Evolutionary conservation across 2,797 vertebrate genomes (phyloP), one percentile per base, ranked within the genome.

Genomic region (Lagodon rhomboides): DNA sequence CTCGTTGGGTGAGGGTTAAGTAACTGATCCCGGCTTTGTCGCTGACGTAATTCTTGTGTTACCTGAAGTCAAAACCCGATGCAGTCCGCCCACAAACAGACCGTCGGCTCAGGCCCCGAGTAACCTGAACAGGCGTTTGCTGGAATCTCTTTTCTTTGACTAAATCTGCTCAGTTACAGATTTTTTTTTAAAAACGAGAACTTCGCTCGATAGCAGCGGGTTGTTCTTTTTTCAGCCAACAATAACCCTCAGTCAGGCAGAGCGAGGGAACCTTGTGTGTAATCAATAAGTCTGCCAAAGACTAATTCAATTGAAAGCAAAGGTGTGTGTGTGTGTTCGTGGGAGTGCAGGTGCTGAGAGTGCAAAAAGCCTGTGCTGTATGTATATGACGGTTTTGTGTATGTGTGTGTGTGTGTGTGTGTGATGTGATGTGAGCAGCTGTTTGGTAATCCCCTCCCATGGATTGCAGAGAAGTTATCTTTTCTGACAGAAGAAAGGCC

Each of bases 401-500:
- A 17, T 69, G 61, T 30, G 47, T 27, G 61, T 46, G 59, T 64
- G 50, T 16, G 12, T 72, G 70, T 34, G 27, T 66, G 34, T 47
- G 69, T 50, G 60, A 22, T 53, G 69, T 50, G 60, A 20, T 34
- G 58, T 59, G 58, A 59, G 79, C 71, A 75, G 25, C 58, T 82
- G 55, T 79, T 78, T 68, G 71, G 49, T 85, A 82, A 77, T 76
- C 76, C 56, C 47, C n/a, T 74, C 76, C 70, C 54, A 53, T 70
- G 54, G 71, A 79, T 69, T 75, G 68, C 73, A 61, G 62, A 72
- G 68, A 83, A 71, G 68, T 85, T 85, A 83, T 86, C 82, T 79
- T 59, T 64, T 34, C 68, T 79, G 82, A 79, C 84, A 79, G 85
- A 62, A 81, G 75, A 86, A 80, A 75, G 73, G 80, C 74, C 73